phyloP scores from a whole-genome alignment of 2,888 invertebrate genomes.

The Nipponacmea schrenckii region DNA sequence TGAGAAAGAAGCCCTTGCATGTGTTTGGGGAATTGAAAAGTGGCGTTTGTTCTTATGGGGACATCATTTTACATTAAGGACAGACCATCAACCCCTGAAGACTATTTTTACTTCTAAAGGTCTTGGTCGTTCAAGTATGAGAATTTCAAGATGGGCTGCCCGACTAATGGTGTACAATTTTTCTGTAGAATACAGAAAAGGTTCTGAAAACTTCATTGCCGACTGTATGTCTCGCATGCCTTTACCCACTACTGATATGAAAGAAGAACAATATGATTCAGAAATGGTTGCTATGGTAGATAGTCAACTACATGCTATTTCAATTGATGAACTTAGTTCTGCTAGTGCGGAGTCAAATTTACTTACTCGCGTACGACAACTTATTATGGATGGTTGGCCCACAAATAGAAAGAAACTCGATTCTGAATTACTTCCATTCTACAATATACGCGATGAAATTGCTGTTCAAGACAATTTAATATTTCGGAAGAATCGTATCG shows the following conservation, averaged over 20 bases:
- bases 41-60: constrained; percentile 5
- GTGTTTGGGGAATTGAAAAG: constrained; percentile 2
- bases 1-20: not conserved
- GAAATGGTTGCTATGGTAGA: not conserved
- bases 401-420: too few relatives aligned
- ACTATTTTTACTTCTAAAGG: too few relatives aligned
- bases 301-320: not conserved
- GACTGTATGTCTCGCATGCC: too few relatives aligned
- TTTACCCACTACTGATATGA: not conserved
- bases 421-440: too few relatives aligned
- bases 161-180: not conserved
- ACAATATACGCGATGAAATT: too few relatives aligned
- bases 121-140: too few relatives aligned
- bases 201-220: not conserved
- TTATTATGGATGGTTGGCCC: too few relatives aligned
- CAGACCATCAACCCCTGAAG: not conserved
- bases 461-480: too few relatives aligned
- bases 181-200: not conserved
- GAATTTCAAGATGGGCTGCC: not conserved
- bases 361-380: not conserved
- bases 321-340: not conserved
- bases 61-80: not conserved
- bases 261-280: not conserved
- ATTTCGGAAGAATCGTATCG: constrained; percentile 4
- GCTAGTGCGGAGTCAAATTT: not conserved